Evolutionary conservation across 2,797 vertebrate species (phyloP).

Genomic region (Mus spretus): DNA sequence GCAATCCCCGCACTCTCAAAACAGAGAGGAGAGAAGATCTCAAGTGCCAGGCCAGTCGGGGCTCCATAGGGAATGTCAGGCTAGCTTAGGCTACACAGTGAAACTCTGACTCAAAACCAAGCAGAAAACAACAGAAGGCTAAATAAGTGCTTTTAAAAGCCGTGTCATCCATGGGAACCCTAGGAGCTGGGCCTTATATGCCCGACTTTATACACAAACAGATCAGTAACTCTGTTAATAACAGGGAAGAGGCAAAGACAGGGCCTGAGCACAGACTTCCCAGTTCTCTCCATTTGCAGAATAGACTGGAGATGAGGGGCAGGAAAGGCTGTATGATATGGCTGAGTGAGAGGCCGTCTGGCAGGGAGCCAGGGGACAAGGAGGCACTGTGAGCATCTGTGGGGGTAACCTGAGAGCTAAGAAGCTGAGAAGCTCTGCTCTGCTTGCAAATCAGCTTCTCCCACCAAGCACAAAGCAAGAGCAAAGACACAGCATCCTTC

Average conservation of each 20-base stretch:
- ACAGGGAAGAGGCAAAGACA: not conserved
- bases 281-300: not conserved
- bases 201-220: not conserved
- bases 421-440: not conserved
- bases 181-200: not conserved
- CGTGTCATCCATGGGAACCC: not conserved
- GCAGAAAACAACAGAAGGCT: not conserved
- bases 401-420: not conserved
- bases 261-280: not conserved
- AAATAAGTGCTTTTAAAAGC: not conserved
- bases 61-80: not conserved
- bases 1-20: not conserved
- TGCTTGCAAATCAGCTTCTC: not conserved
- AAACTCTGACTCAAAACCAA: not conserved
- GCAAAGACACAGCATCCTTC: not conserved
- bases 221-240: not conserved
- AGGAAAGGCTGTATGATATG: accelerated
- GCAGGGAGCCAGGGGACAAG: not conserved
- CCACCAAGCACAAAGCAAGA: not conserved
- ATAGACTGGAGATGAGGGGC: not conserved
- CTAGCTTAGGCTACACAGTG: not conserved
- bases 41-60: not conserved
- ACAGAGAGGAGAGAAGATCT: not conserved
- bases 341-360: not conserved
- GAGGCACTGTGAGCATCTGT: not conserved